phyloP scores from a whole-genome alignment of 2,797 vertebrate genomes.

The Enteromius afrohamiltoni region DNA sequence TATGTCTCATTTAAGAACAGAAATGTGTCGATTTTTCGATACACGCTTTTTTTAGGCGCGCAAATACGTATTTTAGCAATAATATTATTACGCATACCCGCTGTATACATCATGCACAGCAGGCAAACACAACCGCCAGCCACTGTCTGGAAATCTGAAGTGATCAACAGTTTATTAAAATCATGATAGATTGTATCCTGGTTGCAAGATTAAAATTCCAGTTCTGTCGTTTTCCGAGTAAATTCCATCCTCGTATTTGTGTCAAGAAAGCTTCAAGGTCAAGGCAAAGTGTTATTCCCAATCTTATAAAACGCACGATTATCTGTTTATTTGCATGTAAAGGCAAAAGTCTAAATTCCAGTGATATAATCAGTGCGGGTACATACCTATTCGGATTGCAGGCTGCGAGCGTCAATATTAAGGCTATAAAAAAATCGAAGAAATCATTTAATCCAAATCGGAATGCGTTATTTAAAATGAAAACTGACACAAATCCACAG shows the following conservation, averaged over 20 bases:
- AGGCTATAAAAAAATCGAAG: neutral
- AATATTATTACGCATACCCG: neutral
- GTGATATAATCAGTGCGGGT: neutral
- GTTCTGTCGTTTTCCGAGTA: neutral
- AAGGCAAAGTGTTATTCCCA: slow-evolving; percentile 14
- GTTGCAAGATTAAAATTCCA: neutral
- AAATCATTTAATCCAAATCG: slow-evolving; percentile 23
- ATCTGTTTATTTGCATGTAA: no score
- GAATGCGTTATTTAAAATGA: slow-evolving; percentile 6
- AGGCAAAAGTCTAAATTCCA: slow-evolving; percentile 5
- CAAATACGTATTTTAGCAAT: neutral
- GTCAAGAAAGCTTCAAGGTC: slow-evolving; percentile 49
- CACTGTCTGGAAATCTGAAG: slow-evolving; percentile 14
- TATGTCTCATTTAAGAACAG: neutral
- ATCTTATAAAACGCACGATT: neutral
- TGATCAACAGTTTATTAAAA: slow-evolving; percentile 40
- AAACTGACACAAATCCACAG: slow-evolving; percentile 10
- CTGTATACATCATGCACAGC: neutral
- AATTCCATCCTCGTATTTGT: neutral
- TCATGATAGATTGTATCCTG: neutral
- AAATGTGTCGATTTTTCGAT: neutral
- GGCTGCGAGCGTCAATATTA: neutral
- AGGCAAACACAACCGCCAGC: neutral
- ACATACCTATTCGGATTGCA: slow-evolving; percentile 19
- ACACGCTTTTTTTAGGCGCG: neutral